phyloP scores from a whole-genome alignment of 2,888 invertebrate species.

The Aleiodes leptofemur region DNA sequence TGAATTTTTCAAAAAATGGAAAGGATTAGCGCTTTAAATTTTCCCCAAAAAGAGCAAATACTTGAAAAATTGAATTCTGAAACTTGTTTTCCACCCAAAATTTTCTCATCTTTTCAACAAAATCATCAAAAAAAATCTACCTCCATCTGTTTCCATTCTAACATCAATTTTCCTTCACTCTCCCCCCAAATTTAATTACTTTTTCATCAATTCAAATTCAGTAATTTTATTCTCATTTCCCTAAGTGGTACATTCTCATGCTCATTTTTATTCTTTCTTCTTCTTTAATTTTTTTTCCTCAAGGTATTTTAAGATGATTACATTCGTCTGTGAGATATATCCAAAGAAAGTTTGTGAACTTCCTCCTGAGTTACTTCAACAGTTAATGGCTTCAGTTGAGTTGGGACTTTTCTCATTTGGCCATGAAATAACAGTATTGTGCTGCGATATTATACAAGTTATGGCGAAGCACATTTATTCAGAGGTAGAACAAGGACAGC shows the following conservation, averaged over 20 bases:
- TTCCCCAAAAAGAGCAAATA: no score
- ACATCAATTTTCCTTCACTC: no score
- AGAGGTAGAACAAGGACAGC: conserved; percentile 65
- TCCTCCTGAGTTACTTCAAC: conserved; percentile 76
- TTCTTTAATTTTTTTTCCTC: conserved; percentile 30
- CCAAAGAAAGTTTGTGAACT: conserved; percentile 79
- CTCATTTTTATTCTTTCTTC: neutral
- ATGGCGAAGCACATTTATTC: conserved; percentile 76
- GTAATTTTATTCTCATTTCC: neutral
- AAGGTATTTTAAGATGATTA: conserved; percentile 79
- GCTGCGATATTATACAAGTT: conserved; percentile 79
- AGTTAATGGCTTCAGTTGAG: conserved; percentile 78
- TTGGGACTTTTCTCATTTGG: conserved; percentile 80
- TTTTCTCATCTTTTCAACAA: no score
- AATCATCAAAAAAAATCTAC: no score
- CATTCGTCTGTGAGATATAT: conserved; percentile 81
- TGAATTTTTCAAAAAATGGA: no score
- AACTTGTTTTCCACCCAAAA: no score
- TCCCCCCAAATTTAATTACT: no score
- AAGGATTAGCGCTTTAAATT: no score
- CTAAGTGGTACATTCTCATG: conserved; percentile 35
- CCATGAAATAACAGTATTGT: conserved; percentile 77
- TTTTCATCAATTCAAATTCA: neutral
- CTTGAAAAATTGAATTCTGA: no score
- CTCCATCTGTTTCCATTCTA: no score